Evolutionary conservation across 2,113 vertebrate species (phyloP), one percentile per base, ranked within the genome.

Genomic region (Saguinus imperator): DNA sequence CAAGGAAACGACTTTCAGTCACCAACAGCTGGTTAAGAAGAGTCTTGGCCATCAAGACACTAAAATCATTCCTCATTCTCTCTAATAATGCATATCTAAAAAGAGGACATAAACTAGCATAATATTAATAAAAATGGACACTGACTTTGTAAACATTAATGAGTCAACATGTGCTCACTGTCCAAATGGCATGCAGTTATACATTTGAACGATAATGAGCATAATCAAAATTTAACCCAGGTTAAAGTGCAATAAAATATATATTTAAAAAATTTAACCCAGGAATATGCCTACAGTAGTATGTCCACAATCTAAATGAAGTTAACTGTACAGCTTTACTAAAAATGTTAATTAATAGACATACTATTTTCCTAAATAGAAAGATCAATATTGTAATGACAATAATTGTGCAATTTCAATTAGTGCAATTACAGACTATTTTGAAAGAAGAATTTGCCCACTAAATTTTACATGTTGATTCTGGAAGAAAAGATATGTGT

Each of bases 351-450:
- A 81, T 48, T 87, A 57, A 91, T 88, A 90, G n/a, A 75, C 13
- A 85, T 76, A 50, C 10, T 21, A 57, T 82, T 85, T 87, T 87
- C 23, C 14, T 82, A 27, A 86, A 76, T 17, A 76, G 18, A 35
- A 84, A 86, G 13, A 76, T 64, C 57, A 90, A 70, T 95, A 85
- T 8, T 92, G 10, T 58, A 92, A 66, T 64, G 48, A 84, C 32
- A 21, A 9, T 94, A 87, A 70, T 3, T 87, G 1, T 82, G 20
- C 27, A 70, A 89, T 43, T 75, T 57, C 5, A 85, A 82, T 58
- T 87, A 91, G 35, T 82, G 13, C 81, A 89, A 92, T 83, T 95
- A 57, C 27, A 86, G 89, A 76, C 37, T 85, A 87, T 68, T 86
- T 40, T 35, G 50, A 87, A 92, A 55, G 18, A 25, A 82, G 17